phyloP scores from a whole-genome alignment of 2,888 invertebrate genomes.

The Agrypnus murinus region DNA sequence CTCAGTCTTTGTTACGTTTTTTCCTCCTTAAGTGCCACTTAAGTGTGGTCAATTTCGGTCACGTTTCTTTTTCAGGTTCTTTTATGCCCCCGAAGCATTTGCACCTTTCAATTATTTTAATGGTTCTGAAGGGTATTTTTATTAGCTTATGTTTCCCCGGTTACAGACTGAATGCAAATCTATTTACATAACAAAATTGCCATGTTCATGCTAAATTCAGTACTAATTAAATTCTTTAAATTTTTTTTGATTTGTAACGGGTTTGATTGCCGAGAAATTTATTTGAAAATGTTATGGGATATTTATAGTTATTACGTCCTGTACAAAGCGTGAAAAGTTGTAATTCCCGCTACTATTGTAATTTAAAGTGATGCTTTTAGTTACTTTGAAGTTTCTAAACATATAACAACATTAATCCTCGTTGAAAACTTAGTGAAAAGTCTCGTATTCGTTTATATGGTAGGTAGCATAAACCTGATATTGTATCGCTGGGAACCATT shows the following conservation, averaged over 20 bases:
- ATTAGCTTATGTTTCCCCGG: background rate
- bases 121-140: background rate
- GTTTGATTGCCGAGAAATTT: too few species aligned
- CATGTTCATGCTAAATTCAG: background rate
- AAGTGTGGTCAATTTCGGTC: conserved; percentile 8
- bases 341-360: background rate
- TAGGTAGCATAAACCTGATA: background rate
- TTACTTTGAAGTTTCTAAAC: background rate
- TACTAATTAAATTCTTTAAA: too few species aligned
- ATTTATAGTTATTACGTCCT: too few species aligned
- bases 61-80: background rate
- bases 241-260: too few species aligned
- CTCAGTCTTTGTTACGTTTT: background rate
- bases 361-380: conserved; percentile 21
- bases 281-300: too few species aligned
- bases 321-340: conserved; percentile 9
- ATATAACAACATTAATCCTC: conserved; percentile 18
- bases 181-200: background rate
- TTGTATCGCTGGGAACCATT: conserved; percentile 6
- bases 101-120: conserved; percentile 15
- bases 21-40: conserved; percentile 12
- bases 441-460: background rate
- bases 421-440: conserved; percentile 14
- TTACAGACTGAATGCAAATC: background rate
- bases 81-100: background rate